phyloP scores from a whole-genome alignment of 2,888 invertebrate species.

The Gortyna flavago region DNA sequence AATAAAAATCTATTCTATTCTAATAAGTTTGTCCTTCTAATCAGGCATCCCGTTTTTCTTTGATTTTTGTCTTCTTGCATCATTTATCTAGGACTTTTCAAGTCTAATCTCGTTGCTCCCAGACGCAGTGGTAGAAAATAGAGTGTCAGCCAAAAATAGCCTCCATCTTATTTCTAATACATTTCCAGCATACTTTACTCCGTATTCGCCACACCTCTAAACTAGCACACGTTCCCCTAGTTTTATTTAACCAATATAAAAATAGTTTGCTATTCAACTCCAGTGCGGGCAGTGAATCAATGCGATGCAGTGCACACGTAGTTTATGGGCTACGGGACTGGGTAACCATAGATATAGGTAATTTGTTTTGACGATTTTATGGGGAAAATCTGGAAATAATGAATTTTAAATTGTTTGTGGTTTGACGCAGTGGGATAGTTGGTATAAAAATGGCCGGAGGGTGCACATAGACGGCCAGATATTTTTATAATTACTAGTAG shows the following conservation, averaged over 20 bases:
- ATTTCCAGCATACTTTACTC: slow-evolving; percentile 36
- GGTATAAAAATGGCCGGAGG: too few relatives aligned
- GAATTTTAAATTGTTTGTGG: not conserved
- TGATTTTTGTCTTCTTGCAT: not conserved
- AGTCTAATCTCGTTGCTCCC: not conserved
- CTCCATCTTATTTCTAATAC: not conserved
- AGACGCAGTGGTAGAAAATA: not conserved
- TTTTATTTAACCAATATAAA: slow-evolving; percentile 65
- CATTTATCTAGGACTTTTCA: not conserved
- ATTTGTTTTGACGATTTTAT: slow-evolving; percentile 39
- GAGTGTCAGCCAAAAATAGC: not conserved
- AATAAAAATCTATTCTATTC: too few relatives aligned
- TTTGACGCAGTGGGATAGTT: not conserved
- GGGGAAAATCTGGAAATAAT: slow-evolving; percentile 8
- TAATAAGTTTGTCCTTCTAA: too few relatives aligned
- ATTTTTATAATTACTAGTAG: too few relatives aligned
- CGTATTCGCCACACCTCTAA: slow-evolving; percentile 33
- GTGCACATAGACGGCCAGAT: not conserved
- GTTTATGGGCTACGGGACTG: slow-evolving; percentile 53
- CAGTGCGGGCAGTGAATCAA: slow-evolving; percentile 61
- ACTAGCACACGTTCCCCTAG: slow-evolving; percentile 48
- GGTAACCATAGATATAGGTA: slow-evolving; percentile 30
- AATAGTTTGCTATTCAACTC: slow-evolving; percentile 65
- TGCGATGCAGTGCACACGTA: slow-evolving; percentile 60
- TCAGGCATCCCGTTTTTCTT: not conserved